Percentiles rank a stretch among this genome's conserved stretches.
Conservation (phyloP, 2,888 invertebrate genomes). For the Miltochrista miniata region DNA sequence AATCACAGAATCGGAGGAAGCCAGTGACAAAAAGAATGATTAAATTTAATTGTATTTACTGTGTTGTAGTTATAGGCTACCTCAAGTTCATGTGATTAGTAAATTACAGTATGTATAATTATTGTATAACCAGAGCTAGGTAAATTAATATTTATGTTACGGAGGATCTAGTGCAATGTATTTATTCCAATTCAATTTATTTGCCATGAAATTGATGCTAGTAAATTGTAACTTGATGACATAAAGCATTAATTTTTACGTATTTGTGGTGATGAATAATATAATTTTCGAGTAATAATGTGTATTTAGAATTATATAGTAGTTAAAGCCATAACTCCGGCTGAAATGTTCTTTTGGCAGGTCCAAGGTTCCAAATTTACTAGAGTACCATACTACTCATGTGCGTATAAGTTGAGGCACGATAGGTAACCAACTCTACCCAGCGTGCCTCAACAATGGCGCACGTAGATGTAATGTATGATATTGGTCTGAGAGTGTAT, state of each 20-base stretch:
- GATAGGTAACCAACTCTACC: too few relatives aligned
- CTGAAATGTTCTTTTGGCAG: too few relatives aligned
- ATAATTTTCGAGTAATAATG: not conserved
- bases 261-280: not conserved
- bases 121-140: constrained; percentile 3
- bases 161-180: constrained; percentile 12
- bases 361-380: too few relatives aligned
- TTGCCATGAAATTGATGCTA: too few relatives aligned
- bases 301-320: not conserved
- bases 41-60: constrained; percentile 43
- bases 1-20: constrained; percentile 57
- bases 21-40: constrained; percentile 75
- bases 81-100: constrained; percentile 13
- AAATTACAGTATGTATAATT: constrained; percentile 9
- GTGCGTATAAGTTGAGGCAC: too few relatives aligned
- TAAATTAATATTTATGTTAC: constrained; percentile 5
- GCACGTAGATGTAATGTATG: too few relatives aligned
- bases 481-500: too few relatives aligned
- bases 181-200: constrained; percentile 3
- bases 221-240: not conserved
- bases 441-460: too few relatives aligned
- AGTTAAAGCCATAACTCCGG: not conserved
- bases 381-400: too few relatives aligned
- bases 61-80: constrained; percentile 19
- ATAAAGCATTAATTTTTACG: constrained; percentile 3